Evolutionary conservation across 2,888 invertebrate genomes (phyloP).

Genomic region (Andrena camellia): DNA sequence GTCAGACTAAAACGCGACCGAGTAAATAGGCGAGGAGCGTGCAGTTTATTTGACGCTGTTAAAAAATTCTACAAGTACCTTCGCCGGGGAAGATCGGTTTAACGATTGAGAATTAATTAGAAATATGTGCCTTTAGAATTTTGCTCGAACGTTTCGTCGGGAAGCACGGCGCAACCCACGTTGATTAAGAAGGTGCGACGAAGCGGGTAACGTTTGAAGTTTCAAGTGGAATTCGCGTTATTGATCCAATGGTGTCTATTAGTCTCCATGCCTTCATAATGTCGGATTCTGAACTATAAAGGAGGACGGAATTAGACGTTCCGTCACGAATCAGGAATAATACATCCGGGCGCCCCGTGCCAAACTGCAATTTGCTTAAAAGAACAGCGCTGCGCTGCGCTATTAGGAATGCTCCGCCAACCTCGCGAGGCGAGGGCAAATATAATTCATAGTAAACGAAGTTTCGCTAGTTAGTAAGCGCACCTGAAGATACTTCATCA

Average conservation of each 20-base stretch:
- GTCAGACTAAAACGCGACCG: conserved; percentile 55
- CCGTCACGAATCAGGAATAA: not conserved
- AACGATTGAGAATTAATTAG: conserved; percentile 55
- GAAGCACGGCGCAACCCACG: conserved; percentile 4
- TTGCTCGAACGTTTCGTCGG: not conserved
- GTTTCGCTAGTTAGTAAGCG: not conserved
- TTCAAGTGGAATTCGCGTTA: not conserved
- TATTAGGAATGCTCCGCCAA: not conserved
- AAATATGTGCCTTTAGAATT: conserved; percentile 36
- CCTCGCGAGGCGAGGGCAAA: not conserved
- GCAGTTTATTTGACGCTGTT: conserved; percentile 56
- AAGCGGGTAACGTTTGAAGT: not conserved
- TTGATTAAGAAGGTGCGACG: conserved; percentile 12
- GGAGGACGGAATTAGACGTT: not conserved
- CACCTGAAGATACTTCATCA: not conserved
- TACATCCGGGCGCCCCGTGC: not conserved
- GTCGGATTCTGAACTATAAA: not conserved
- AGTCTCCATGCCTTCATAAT: not conserved
- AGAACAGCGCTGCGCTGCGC: not conserved
- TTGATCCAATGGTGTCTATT: not conserved
- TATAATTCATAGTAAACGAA: conserved; percentile 2
- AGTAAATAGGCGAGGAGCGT: conserved; percentile 59
- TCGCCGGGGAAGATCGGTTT: conserved; percentile 17
- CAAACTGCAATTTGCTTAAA: not conserved
- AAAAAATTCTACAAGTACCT: conserved; percentile 63